Evolutionary conservation across 2,888 invertebrate species (phyloP), one percentile per base, ranked within the genome.

Genomic region (Eurois occulta): DNA sequence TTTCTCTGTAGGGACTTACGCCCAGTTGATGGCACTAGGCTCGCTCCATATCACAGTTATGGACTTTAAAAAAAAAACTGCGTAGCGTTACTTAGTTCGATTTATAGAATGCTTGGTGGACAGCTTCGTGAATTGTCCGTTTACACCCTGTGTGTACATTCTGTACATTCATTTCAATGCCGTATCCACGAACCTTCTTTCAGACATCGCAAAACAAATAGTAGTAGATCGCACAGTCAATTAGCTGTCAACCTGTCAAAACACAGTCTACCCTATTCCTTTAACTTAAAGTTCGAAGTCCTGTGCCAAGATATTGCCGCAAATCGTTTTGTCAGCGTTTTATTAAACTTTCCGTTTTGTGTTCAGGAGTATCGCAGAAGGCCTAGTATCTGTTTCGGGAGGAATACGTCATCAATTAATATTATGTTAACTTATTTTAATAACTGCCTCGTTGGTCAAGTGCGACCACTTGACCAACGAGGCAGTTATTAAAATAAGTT

Each of bases 311-410:
- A 52, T 28, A 41, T 71, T 78, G 73, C 69, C 81, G 78, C 81
- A 78, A 86, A 87, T 81, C 83, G 76, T 86, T 87, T 89, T 88
- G 87, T 89, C 88, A 89, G 87, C 80, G 80, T 84, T 90, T 90
- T 90, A 90, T 91, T 91, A 91, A 76, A 84, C 83, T 92, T 91
- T 92, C 91, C 84, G 89, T 90, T 91, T 91, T 52, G 86, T 66
- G 77, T 75, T 75, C 78, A 18, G 74, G 68, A 28, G 70, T 76
- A 84, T 75, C 74, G 60, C 70, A 43, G 71, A 67, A 68, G 71
- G 71, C 68, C 66, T 71, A 65, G 70, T 70, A 70, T 75, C 60
- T 77, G 58, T 81, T 73, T 80, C 71, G 38, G 75, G 67, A 55
- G 43, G 66, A 65, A 28, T 38, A 13, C 18, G 41, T 38, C 65